Conservation (phyloP, 35 echinoderm and acorn worm genomes). For the Ophiothrix spiculata region DNA sequence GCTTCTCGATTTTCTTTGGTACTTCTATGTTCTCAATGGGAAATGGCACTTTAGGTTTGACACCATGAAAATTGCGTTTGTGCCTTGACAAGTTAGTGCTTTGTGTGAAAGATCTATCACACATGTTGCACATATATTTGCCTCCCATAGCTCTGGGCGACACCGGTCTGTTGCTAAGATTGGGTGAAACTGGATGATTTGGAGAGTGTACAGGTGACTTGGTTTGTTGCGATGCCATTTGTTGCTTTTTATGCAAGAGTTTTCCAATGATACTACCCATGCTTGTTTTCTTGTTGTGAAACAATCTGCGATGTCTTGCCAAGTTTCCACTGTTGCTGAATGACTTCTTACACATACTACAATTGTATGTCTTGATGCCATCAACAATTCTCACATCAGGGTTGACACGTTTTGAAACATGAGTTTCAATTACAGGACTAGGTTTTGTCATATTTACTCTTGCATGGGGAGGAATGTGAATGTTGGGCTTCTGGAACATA, state of each 20-base stretch:
- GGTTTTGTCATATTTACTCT: not conserved
- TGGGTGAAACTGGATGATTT: not conserved
- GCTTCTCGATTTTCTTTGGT: not conserved
- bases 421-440: not conserved
- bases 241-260: not conserved
- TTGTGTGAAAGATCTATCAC: constrained; percentile 1
- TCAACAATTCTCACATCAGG: not conserved
- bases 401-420: not conserved
- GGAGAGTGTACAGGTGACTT: not conserved
- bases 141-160: not conserved
- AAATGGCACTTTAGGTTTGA: not conserved
- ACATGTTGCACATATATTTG: not conserved
- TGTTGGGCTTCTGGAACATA: not conserved
- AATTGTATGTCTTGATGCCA: not conserved
- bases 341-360: not conserved
- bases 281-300: not conserved
- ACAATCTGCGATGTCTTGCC: not conserved
- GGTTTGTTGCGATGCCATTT: not conserved
- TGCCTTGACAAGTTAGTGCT: constrained; percentile 2
- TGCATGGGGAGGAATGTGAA: not conserved
- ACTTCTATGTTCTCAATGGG: not conserved
- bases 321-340: constrained; percentile 5
- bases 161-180: not conserved
- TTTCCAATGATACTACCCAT: not conserved
- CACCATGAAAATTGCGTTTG: not conserved